Evolutionary conservation across 2,113 vertebrate species (phyloP), one percentile per base, ranked within the genome.

Genomic region (Antennarius striatus): DNA sequence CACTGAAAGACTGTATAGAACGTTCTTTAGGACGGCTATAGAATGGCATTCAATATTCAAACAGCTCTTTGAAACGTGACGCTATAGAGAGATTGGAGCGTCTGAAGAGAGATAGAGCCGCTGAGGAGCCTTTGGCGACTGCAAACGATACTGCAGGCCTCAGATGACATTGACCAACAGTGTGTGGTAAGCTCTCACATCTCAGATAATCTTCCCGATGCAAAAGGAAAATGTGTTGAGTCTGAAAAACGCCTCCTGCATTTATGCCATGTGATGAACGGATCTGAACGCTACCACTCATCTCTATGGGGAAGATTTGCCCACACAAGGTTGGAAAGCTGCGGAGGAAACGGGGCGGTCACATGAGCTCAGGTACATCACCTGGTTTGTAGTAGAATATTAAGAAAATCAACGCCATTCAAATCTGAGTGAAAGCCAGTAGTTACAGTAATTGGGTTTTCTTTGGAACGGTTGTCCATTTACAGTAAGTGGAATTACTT

Each of bases 131-230:
- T 45, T 10, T 32, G 17, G 61, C 1, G 5, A 39, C 68, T 54
- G 42, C 29, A 29, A 36, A 56, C 68, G 22, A 22, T 52, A 73
- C 80, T 49, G 36, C 59, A 12, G 67, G 60, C 72, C 75, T 81
- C 42, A 71, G 54, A 80, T 81, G 79, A 71, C 42, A 58, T 43
- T 71, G 55, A 71, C 57, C 7, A 6, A 17, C 52, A n/a, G 81
- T 75, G 70, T 74, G 85, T 82, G 79, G 79, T 51, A 68, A 73
- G 61, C 77, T 82, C 61, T 53, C 69, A 67, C 68, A 48, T 69
- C 60, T 79, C 55, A 62, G 71, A 79, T 82, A 71, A 87, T 77
- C 68, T 75, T 73, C 43, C 57, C 47, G 7, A 14, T 70, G 63
- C 42, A 60, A 71, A 75, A 67, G 22, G 43, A 32, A 49, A 71